Evolutionary conservation across 92 coral and sea anemone species (phyloP), one percentile per base, ranked within the genome.

Genomic region (Galaxea fascicularis): DNA sequence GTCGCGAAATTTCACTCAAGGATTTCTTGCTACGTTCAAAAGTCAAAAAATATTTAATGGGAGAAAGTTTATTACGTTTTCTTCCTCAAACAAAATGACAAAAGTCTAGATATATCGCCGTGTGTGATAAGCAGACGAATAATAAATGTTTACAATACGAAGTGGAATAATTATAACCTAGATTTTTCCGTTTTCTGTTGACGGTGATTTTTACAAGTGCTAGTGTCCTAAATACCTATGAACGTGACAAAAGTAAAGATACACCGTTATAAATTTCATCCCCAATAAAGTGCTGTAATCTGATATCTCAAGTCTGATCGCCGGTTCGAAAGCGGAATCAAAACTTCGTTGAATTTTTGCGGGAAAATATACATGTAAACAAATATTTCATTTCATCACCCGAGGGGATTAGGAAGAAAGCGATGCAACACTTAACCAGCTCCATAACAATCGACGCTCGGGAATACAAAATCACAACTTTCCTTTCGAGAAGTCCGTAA

Each of bases 111-210:
- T 16, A n/a, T 21, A 53, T 81, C 54, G 77, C 69, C 54, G 35
- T 8, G 25, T 52, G 27, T 69, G 67, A 81, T 5, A 49, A 31
- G 60, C 39, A 20, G 54, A 0, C 44, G 24, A 69, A 80, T 41
- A 69, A 80, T 80, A 80, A 56, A 68, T 82, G 78, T 82, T 82
- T 82, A 82, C 86, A 57, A 79, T 82, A 22, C 27, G 41, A 58
- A 56, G 78, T 46, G 41, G 86, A 57, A 71, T 82, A 82, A 82
- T 82, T 82, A 82, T 47, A 56, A 71, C 44, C 31, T 22, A 20
- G 56, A 82, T 64, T 54, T 68, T 81, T 69, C 68, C 77, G 70
- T 78, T 31, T 82, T 70, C 27, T 27, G 59, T 82, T 82, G 39
- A 82, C 65, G 74, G 51, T 67, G 74, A 65, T 54, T 79, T 60